Conservation (phyloP, 2,888 invertebrate genomes). For the Chloroclysta siterata region DNA sequence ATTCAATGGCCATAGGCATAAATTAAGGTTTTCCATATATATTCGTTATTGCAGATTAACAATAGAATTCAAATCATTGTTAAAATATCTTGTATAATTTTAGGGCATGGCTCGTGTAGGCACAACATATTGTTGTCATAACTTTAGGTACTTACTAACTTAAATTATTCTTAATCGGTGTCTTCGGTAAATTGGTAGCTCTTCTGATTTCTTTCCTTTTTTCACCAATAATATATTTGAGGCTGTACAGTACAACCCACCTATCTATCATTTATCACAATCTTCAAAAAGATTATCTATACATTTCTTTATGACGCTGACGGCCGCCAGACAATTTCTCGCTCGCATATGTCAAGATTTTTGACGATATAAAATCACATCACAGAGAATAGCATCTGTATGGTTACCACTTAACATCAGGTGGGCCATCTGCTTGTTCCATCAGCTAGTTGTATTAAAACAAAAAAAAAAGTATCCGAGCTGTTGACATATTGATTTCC, state of each 20-base stretch:
- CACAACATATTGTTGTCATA: neutral
- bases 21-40: slow-evolving; percentile 35
- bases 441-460: too few relatives aligned
- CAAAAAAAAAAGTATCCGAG: too few relatives aligned
- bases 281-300: neutral
- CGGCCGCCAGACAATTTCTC: too few relatives aligned
- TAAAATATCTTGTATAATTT: slow-evolving; percentile 18
- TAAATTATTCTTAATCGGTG: too few relatives aligned
- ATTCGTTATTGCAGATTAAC: slow-evolving; percentile 35
- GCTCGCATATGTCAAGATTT: too few relatives aligned
- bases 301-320: too few relatives aligned
- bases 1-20: slow-evolving; percentile 47
- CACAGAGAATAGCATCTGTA: too few relatives aligned
- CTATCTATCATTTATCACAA: neutral
- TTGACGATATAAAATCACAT: too few relatives aligned
- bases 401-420: too few relatives aligned
- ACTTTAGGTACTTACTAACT: neutral
- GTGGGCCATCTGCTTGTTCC: too few relatives aligned
- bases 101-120: slow-evolving; percentile 1
- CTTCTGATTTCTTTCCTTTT: neutral
- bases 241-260: too few relatives aligned
- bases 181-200: too few relatives aligned
- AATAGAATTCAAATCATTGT: slow-evolving; percentile 32
- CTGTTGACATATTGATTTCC: neutral
- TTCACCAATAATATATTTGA: neutral